Evolutionary conservation across 2,888 invertebrate genomes (phyloP).

Genomic region (Halocaridina rubra): DNA sequence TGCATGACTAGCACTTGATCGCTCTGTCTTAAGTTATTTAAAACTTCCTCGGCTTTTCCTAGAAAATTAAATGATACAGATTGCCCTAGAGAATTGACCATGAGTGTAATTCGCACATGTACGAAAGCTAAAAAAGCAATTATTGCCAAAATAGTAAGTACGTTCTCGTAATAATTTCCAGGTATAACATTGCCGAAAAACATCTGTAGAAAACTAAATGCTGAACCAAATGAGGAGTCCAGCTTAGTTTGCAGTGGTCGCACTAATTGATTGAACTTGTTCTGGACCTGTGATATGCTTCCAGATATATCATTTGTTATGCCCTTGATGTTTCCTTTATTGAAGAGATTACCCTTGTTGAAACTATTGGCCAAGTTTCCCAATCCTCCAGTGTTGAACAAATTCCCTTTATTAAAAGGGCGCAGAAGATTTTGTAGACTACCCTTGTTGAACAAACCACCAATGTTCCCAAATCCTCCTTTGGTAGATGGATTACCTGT

Average conservation of each 20-base stretch:
- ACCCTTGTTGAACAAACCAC: neutral
- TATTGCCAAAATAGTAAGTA: conserved; percentile 40
- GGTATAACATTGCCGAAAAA: conserved; percentile 29
- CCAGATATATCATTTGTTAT: neutral
- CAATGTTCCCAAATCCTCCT: conserved; percentile 3
- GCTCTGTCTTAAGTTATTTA: conserved; percentile 10
- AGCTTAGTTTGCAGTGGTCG: conserved; percentile 9
- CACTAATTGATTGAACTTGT: conserved; percentile 18
- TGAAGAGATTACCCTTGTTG: neutral
- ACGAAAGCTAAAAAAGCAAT: conserved; percentile 36
- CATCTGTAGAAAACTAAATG: neutral
- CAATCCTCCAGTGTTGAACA: neutral
- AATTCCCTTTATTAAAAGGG: conserved; percentile 17
- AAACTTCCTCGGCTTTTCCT: neutral
- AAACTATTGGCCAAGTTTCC: neutral
- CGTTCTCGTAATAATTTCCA: conserved; percentile 33
- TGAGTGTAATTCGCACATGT: conserved; percentile 24
- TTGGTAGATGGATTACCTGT: neutral
- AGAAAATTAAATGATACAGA: conserved; percentile 17
- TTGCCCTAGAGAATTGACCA: conserved; percentile 17
- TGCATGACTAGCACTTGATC: conserved; percentile 1
- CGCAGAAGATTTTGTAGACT: neutral
- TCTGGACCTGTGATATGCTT: conserved; percentile 2
- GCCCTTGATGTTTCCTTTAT: neutral
- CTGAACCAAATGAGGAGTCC: conserved; percentile 15